A percentile compares a stretch with the other conserved stretches of the same genome.
These are phyloP conservation scores for Umimayanthus chanpuru DNA, from an alignment of 92 coral and sea anemone genomes.

Conservation along the genomic window DNA sequence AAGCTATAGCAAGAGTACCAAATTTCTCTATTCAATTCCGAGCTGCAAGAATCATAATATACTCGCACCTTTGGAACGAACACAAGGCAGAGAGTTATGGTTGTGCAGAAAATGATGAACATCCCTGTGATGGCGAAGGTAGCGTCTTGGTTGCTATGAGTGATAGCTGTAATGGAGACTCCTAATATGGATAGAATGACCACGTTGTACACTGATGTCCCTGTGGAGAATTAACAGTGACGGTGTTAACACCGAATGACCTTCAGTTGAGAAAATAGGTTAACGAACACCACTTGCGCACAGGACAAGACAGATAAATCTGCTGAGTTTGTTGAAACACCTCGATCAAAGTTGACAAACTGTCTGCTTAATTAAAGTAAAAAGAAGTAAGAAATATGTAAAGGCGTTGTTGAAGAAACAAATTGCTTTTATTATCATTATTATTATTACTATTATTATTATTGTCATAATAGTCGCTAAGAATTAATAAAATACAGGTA, in stretches of 20 bases:
- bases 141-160: conserved; percentile 69
- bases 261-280: background rate
- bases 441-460: too few relatives aligned
- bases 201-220: conserved; percentile 79
- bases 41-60: background rate
- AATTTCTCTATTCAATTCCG: too few relatives aligned
- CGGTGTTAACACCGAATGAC: background rate
- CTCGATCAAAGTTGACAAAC: too few relatives aligned
- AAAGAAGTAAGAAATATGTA: too few relatives aligned
- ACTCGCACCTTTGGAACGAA: conserved; percentile 71
- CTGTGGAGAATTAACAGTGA: conserved; percentile 23
- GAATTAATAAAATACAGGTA: too few relatives aligned
- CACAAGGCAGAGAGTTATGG: conserved; percentile 73
- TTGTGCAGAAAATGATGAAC: conserved; percentile 76
- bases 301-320: background rate
- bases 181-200: conserved; percentile 71
- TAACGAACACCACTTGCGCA: background rate
- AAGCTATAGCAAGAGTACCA: too few relatives aligned
- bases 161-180: conserved; percentile 63
- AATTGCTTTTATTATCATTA: too few relatives aligned
- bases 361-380: too few relatives aligned
- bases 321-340: too few relatives aligned
- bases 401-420: too few relatives aligned
- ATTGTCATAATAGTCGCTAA: too few relatives aligned
- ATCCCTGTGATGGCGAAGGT: conserved; percentile 64